Percentiles rank a stretch among this genome's conserved stretches.
Evolutionary conservation across 2,797 vertebrate species (phyloP).

Genomic region (Serranus cabrilla): DNA sequence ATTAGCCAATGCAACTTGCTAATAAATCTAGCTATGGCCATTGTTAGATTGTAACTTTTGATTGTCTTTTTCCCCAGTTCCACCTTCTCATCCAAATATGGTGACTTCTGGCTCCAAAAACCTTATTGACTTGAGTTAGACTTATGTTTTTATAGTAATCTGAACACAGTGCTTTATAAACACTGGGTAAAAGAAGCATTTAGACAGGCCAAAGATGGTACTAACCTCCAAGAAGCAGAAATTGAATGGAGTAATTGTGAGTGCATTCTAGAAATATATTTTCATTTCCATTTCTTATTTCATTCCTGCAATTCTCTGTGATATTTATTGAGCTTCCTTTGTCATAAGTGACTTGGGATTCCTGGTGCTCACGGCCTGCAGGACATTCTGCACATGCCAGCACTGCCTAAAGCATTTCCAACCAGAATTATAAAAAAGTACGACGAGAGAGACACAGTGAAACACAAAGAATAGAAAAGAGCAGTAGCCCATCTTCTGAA

Average conservation of each 20-base stretch:
- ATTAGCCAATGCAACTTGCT: too few species aligned
- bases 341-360: conserved; percentile 11
- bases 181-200: not conserved
- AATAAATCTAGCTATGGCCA: too few species aligned
- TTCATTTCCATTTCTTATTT: conserved; percentile 3
- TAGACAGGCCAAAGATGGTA: not conserved
- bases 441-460: not conserved
- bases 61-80: too few species aligned
- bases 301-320: conserved; percentile 6
- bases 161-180: not conserved
- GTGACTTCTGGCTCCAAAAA: too few species aligned
- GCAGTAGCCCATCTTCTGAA: conserved; percentile 29
- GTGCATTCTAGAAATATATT: conserved; percentile 1
- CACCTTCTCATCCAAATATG: too few species aligned
- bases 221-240: not conserved
- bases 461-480: conserved; percentile 8
- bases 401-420: conserved; percentile 9
- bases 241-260: not conserved
- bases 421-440: conserved; percentile 5
- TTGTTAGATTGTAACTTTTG: too few species aligned
- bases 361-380: conserved; percentile 7
- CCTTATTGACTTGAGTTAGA: not conserved
- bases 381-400: conserved; percentile 54
- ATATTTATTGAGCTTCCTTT: conserved; percentile 17
- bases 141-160: not conserved